Percentiles rank a stretch among this genome's conserved stretches.
phyloP scores from a whole-genome alignment of 2,797 vertebrate species.

The Cryptoblepharus egeriae region DNA sequence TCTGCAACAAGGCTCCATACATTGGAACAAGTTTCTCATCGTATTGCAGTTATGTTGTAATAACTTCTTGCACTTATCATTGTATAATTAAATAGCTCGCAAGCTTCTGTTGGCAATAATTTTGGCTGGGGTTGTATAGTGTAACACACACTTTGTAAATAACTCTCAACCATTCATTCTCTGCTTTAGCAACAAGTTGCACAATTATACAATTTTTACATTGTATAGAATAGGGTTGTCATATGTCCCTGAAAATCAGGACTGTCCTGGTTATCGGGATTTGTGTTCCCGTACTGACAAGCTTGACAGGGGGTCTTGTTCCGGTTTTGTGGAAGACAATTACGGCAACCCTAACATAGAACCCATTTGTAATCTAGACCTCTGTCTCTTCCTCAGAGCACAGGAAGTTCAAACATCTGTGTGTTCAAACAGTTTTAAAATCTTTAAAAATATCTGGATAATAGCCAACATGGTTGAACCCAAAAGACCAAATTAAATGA shows the following conservation, averaged over 20 bases:
- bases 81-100: background rate
- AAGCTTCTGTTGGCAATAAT: background rate
- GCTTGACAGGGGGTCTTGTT: too few relatives aligned
- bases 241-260: too few relatives aligned
- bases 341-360: too few relatives aligned
- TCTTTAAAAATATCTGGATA: background rate
- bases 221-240: too few relatives aligned
- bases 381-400: too few relatives aligned
- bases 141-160: background rate
- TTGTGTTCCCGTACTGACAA: too few relatives aligned
- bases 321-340: too few relatives aligned
- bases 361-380: background rate
- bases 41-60: background rate
- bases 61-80: background rate
- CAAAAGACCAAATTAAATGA: too few relatives aligned
- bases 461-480: background rate
- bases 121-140: background rate
- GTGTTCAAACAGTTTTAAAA: background rate
- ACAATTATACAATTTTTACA: background rate
- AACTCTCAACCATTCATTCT: background rate
- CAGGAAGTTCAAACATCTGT: background rate
- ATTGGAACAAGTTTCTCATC: conserved; percentile 6
- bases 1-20: background rate
- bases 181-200: background rate
- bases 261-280: too few relatives aligned